A percentile compares a stretch with the other conserved stretches of the same genome.
Conservation (phyloP, 2,113 vertebrate genomes). For the Oncorhynchus tshawytscha region DNA sequence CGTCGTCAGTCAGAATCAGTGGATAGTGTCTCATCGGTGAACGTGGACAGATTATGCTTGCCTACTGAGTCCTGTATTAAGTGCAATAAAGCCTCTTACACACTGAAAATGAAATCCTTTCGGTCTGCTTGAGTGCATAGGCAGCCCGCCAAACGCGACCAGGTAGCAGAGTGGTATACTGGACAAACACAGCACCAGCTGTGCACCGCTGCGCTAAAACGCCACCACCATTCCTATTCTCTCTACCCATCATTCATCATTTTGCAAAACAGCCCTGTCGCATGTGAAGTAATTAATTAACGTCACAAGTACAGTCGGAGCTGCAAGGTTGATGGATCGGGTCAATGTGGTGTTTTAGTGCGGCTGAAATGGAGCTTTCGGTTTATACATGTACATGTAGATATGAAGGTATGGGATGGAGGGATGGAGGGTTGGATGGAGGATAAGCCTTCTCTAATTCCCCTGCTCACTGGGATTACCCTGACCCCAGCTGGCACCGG, state of each 20-base stretch:
- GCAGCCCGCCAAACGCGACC: slow-evolving; percentile 67
- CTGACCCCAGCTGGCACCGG: not conserved
- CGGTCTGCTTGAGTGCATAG: slow-evolving; percentile 57
- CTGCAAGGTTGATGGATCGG: slow-evolving; percentile 61
- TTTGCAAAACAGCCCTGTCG: slow-evolving; percentile 64
- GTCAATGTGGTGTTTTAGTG: slow-evolving; percentile 52
- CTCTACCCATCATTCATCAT: slow-evolving; percentile 64
- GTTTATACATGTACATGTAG: slow-evolving; percentile 54
- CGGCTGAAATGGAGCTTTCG: slow-evolving; percentile 59
- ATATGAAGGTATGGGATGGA: slow-evolving; percentile 41
- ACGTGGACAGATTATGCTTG: slow-evolving; percentile 70
- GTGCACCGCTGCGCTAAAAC: slow-evolving; percentile 43
- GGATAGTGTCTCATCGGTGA: slow-evolving; percentile 69
- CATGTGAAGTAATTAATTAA: slow-evolving; percentile 72
- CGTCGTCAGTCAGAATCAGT: slow-evolving; percentile 20
- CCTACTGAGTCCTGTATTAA: slow-evolving; percentile 73
- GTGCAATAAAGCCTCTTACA: slow-evolving; percentile 43
- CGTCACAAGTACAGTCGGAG: slow-evolving; percentile 64
- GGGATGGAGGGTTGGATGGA: slow-evolving; percentile 5
- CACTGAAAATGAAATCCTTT: slow-evolving; percentile 62
- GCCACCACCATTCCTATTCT: slow-evolving; percentile 55
- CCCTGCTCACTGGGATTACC: slow-evolving; percentile 22
- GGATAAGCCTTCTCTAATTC: slow-evolving; percentile 65
- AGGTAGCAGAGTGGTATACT: slow-evolving; percentile 69
- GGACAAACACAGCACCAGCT: slow-evolving; percentile 65